Conservation (phyloP, 2,797 vertebrate genomes). For the Potorous gilbertii region DNA sequence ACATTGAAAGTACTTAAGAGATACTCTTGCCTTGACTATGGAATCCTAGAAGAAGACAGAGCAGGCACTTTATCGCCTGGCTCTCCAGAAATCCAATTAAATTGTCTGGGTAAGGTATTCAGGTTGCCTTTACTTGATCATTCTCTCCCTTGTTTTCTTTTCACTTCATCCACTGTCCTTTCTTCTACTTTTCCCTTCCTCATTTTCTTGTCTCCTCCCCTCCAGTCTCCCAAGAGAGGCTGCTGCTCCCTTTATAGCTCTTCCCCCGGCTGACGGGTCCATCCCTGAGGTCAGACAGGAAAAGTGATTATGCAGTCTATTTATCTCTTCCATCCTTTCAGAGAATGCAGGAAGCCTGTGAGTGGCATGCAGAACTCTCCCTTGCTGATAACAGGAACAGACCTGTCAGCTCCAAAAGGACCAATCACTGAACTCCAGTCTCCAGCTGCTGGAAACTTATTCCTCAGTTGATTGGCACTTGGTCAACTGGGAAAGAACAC, state of each 20-base stretch:
- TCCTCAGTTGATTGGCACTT: constrained; percentile 46
- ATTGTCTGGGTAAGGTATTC: constrained; percentile 28
- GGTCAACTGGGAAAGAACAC: constrained; percentile 43
- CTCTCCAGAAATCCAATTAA: constrained; percentile 6
- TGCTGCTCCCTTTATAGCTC: background rate
- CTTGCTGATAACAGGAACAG: constrained; percentile 4
- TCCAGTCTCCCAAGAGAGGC: constrained; percentile 15
- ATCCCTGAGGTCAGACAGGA: background rate
- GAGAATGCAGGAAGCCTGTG: constrained; percentile 6
- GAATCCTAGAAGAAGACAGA: constrained; percentile 17
- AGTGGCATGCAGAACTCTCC: constrained; percentile 21
- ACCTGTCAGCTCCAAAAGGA: background rate
- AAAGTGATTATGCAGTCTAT: constrained; percentile 32
- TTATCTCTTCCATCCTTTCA: background rate
- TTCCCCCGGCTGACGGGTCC: background rate
- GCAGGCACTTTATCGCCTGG: background rate
- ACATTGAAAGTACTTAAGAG: background rate
- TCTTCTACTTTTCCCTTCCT: background rate
- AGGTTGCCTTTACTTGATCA: background rate
- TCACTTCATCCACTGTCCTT: background rate
- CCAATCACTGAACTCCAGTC: background rate
- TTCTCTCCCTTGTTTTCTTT: background rate
- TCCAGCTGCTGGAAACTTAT: constrained; percentile 46
- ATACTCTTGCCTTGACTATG: background rate
- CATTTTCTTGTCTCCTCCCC: background rate